Conservation (phyloP, 2,113 vertebrate species). For the Takifugu bimaculatus region DNA sequence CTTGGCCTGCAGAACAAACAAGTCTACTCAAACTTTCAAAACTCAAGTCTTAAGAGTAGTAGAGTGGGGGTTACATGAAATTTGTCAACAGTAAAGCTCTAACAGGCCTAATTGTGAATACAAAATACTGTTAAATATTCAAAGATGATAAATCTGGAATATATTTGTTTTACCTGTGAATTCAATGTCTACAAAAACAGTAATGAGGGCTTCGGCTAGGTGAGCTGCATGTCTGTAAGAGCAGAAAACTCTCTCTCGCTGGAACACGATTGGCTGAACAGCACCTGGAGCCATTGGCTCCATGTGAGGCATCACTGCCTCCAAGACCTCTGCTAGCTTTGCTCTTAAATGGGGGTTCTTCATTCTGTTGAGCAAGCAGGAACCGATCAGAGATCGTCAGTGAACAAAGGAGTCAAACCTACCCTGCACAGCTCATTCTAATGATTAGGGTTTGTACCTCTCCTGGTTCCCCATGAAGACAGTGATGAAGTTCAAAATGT, state of each 20-base stretch:
- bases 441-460: constrained; percentile 70
- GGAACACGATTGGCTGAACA: constrained; percentile 83
- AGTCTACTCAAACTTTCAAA: neutral
- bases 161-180: constrained; percentile 83
- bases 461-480: constrained; percentile 94
- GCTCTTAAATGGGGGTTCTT: constrained; percentile 96
- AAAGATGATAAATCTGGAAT: neutral
- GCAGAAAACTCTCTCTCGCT: constrained; percentile 92
- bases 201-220: constrained; percentile 92
- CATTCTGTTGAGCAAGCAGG: constrained; percentile 77
- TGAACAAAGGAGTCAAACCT: neutral
- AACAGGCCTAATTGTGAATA: too few species aligned
- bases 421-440: neutral
- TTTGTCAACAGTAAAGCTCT: too few species aligned
- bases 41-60: too few species aligned
- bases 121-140: neutral
- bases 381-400: neutral
- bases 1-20: neutral
- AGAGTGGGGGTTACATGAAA: too few species aligned
- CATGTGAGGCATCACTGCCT: constrained; percentile 97
- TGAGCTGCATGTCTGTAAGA: constrained; percentile 81
- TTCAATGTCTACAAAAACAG: constrained; percentile 97
- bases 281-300: constrained; percentile 78
- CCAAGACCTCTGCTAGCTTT: constrained; percentile 93
- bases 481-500: constrained; percentile 90